Evolutionary conservation across 2,113 vertebrate species (phyloP), one percentile per base, ranked within the genome.

Genomic region (Archilochus colubris): DNA sequence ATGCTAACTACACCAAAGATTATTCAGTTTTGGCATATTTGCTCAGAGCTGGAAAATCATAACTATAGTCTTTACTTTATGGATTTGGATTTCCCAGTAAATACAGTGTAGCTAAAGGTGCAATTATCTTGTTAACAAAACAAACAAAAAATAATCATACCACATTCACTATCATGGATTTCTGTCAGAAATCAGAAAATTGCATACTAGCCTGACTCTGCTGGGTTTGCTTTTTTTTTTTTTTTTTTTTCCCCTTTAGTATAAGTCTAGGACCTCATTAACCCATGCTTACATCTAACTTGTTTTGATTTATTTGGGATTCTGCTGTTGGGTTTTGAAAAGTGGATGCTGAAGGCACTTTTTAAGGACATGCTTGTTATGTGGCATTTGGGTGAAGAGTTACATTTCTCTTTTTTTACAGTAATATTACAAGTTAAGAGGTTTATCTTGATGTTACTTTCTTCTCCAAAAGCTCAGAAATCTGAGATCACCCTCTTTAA

Each of bases 381-480:
- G 25, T 40, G 6, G 61, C 57, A 43, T 78, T 70, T 55, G 61
- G 74, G 81, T 84, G 46, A 78, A 58, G 69, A 75, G 53, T 84
- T 95, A 53, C 72, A 72, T 66, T 89, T 57, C 31, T 53, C 48
- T 55, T 95, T 92, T 55, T 89, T 89, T 67, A 67, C 7, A 8
- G 78, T 44, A 69, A 64, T 78, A 76, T 55, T 79, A 64, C 58
- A 69, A 15, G 33, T 74, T 86, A 92, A 83, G 93, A 86, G 91
- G 91, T 95, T 94, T 93, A 94, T 74, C 77, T 61, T 67, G 77
- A 77, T 91, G 83, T 80, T 62, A 66, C 40, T 48, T 83, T 53
- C 79, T 72, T 89, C 92, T 81, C 81, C 74, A 84, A 66, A 88
- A 80, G 81, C 89, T 92, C 77, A 85, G 68, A 63, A 82, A 84